Conservation (phyloP, 2,888 invertebrate species). For the Mesorhabditis spiculigera region DNA sequence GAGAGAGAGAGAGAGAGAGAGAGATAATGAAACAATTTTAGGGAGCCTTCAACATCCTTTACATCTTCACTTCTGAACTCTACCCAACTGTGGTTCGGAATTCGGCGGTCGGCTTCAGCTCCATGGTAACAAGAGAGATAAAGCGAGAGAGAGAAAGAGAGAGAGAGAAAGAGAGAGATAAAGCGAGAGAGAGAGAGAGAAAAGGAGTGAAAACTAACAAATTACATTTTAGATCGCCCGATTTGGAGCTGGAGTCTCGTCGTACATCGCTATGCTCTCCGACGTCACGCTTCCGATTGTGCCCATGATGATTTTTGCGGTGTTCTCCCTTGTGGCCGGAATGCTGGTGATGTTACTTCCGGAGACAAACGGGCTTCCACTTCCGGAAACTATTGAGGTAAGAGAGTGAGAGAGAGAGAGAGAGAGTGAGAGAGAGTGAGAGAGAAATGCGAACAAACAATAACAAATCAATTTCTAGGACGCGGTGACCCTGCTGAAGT, state of each 20-base stretch:
- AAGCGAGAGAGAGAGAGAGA: too few species aligned
- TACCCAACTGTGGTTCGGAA: slow-evolving; percentile 58
- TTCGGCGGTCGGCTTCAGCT: slow-evolving; percentile 49
- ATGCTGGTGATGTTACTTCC: slow-evolving; percentile 54
- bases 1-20: not conserved
- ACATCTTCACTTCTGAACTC: slow-evolving; percentile 58
- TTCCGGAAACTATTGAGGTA: slow-evolving; percentile 55
- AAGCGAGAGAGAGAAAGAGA: too few species aligned
- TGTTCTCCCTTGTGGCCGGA: slow-evolving; percentile 57
- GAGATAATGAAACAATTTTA: slow-evolving; percentile 6
- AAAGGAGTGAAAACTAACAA: too few species aligned
- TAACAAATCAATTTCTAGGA: slow-evolving; percentile 16
- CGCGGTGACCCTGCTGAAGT: slow-evolving; percentile 25
- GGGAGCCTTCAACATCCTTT: slow-evolving; percentile 58
- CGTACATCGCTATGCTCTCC: slow-evolving; percentile 55
- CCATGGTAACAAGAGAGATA: slow-evolving; percentile 31
- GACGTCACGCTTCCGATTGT: slow-evolving; percentile 56
- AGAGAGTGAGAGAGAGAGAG: not conserved
- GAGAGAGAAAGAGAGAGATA: too few species aligned
- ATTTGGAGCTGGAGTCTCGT: slow-evolving; percentile 55
- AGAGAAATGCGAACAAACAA: not conserved
- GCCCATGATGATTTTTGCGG: slow-evolving; percentile 58
- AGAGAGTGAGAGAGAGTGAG: too few species aligned
- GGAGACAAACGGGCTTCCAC: slow-evolving; percentile 55
- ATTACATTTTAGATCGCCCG: slow-evolving; percentile 43